A percentile compares a stretch with the other conserved stretches of the same genome.
These are phyloP conservation scores for Lates japonicus DNA, from an alignment of 2,797 vertebrate genomes.

Conservation along the genomic window DNA sequence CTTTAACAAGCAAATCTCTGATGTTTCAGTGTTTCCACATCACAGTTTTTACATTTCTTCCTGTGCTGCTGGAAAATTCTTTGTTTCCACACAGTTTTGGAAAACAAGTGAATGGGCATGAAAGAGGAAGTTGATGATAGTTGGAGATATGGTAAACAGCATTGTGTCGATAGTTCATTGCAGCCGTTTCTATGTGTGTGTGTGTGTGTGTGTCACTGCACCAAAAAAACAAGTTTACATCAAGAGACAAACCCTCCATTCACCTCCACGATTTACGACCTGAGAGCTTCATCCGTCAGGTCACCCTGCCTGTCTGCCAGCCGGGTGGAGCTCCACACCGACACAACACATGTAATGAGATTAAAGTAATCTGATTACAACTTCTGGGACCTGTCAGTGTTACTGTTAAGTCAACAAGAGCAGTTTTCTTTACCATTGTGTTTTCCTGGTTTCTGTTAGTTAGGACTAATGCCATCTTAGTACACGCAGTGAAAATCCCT, in stretches of 20 bases:
- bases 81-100: constrained; percentile 26
- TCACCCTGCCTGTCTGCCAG: constrained; percentile 25
- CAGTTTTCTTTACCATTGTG: constrained; percentile 24
- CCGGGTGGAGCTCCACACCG: constrained; percentile 16
- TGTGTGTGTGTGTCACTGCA: neutral
- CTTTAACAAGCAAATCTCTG: neutral
- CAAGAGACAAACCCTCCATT: constrained; percentile 13
- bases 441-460: constrained; percentile 10
- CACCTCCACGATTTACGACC: constrained; percentile 35
- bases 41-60: neutral
- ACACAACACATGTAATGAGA: constrained; percentile 43
- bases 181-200: neutral
- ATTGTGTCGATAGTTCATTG: neutral
- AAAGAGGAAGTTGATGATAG: constrained; percentile 51
- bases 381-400: constrained; percentile 33
- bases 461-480: constrained; percentile 5
- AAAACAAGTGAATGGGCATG: constrained; percentile 44
- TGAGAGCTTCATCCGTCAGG: constrained; percentile 22
- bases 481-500: constrained; percentile 2
- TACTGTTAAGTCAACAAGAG: constrained; percentile 16
- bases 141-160: neutral
- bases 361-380: constrained; percentile 75
- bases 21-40: constrained; percentile 34
- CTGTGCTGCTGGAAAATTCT: constrained; percentile 2
- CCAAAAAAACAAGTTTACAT: constrained; percentile 25